Evolutionary conservation across 2,797 vertebrate genomes (phyloP), one percentile per base, ranked within the genome.

Genomic region (Neosalanx taihuensis): DNA sequence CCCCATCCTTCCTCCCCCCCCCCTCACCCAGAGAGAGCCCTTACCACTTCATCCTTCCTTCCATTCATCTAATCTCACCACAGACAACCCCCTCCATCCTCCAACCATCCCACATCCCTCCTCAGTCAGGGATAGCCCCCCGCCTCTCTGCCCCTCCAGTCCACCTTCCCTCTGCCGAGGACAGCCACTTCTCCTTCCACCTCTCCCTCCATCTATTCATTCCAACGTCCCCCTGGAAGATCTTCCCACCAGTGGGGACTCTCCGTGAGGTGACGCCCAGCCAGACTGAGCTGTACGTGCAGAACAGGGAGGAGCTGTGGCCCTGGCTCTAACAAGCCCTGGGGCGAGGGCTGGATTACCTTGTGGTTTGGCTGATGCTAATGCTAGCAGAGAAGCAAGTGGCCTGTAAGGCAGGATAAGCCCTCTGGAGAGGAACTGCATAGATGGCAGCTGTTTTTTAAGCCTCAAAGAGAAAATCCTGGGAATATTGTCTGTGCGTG

Each of bases 351-450:
- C 7, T 46, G 70, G 83, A 85, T 83, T 77, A 35, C 71, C 66
- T 67, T 35, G 18, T 70, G 81, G 87, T 89, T 89, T 83, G 85
- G 81, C 83, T 23, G 17, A 23, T 56, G 85, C 85, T 87, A 89
- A 90, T 69, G 81, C 85, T 87, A 82, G 88, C 81, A 80, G 81
- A 58, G 58, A 83, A 82, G 82, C 76, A 85, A 81, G 85, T 78
- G 77, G 82, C 81, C 81, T 61, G 86, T 87, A 86, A 88, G 82
- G 83, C 78, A 17, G 51, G 51, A n/a, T 49, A 33, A 4, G 37
- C 7, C 15, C 76, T 53, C 41, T 5, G 15, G 51, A 56, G 51
- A 56, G 51, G 51, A 56, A n/a, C 51, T 17, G 15, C 15, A n/a
- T 17, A 17, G 51, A n/a, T 56, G 51, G 17, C 18, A 3, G 51